phyloP scores from a whole-genome alignment of 2,888 invertebrate genomes.

The Sinopyrophorus schimmeli region DNA sequence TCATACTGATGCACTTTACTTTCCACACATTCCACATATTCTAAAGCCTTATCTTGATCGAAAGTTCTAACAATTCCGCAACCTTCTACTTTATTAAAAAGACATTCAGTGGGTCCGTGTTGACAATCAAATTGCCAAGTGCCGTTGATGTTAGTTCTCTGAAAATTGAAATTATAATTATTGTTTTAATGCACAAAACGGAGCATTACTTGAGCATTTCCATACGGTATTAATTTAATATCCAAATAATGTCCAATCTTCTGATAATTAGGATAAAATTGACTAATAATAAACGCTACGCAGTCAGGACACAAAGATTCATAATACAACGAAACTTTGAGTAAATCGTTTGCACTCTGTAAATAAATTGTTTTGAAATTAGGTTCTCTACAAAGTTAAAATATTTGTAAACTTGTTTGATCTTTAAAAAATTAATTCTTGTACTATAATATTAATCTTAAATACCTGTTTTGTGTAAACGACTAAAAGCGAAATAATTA shows the following conservation, averaged over 20 bases:
- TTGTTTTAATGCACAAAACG: neutral
- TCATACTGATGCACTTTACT: neutral
- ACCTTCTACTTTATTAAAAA: slow-evolving; percentile 57
- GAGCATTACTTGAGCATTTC: slow-evolving; percentile 56
- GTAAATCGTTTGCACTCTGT: no score
- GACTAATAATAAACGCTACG: slow-evolving; percentile 52
- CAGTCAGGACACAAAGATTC: slow-evolving; percentile 61
- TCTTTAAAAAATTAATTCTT: no score
- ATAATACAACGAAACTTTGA: slow-evolving; percentile 57
- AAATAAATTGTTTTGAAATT: no score
- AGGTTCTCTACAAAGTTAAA: no score
- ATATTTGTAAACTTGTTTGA: no score
- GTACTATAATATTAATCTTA: no score
- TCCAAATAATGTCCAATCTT: slow-evolving; percentile 21
- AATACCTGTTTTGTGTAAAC: no score
- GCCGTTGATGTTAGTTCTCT: slow-evolving; percentile 31
- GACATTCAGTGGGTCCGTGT: slow-evolving; percentile 57
- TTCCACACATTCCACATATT: slow-evolving; percentile 55
- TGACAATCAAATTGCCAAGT: slow-evolving; percentile 54
- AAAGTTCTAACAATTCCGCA: slow-evolving; percentile 53
- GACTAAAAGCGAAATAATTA: no score
- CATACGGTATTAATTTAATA: slow-evolving; percentile 56
- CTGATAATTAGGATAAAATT: slow-evolving; percentile 49
- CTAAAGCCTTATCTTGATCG: slow-evolving; percentile 33
- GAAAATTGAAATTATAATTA: no score